Base-by-base conservation (phyloP, 2,797 vertebrate genomes). In the Champsocephalus gunnari region DNA sequence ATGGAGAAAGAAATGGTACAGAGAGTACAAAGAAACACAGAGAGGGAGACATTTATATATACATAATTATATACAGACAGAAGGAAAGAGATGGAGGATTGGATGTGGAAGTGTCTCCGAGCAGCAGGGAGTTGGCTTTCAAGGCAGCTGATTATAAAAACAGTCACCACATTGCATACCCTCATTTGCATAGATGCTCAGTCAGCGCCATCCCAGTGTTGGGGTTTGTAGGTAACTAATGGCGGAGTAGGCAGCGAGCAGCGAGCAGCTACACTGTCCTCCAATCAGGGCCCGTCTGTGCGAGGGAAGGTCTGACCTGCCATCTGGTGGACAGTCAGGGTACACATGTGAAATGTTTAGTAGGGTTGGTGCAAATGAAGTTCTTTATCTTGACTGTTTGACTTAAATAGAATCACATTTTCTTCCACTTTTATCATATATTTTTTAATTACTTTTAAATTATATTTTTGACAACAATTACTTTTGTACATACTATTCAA, bases 141-240 rank as follows among this genome's bases (percentile, higher is more conserved):
- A 61, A 47, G 9, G 45, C 79, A 82, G 74, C 88, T 87, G 16
- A 59, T 81, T 79, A 86, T 87, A 85, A 62, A 44, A 84, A 86
- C 70, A 54, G 47, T 77, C 82, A 82, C 83, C 87, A 86, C 70
- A 88, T 89, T 91, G 91, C 82, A 80, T 61, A 69, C 50, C 75
- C 55, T 68, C 77, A 92, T 91, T 88, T 92, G 88, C 90, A 90
- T 91, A 91, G 86, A 86, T 88, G 81, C 86, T 83, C 83, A 87
- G 92, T 90, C 85, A 90, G 93, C 89, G 79, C 79, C 80, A 75
- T 87, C 87, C 86, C 87, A 89, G 85, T 87, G 76, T 89, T 81
- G 75, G 73, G 85, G 81, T 88, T 89, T 89, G 87, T 89, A 83
- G 82, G 84, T 89, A 91, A 92, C 88, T 89, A 92, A 91, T 91